These are phyloP conservation scores for Enteromius afrohamiltoni DNA, from an alignment of 2,797 vertebrate genomes.

Conservation along the genomic window DNA sequence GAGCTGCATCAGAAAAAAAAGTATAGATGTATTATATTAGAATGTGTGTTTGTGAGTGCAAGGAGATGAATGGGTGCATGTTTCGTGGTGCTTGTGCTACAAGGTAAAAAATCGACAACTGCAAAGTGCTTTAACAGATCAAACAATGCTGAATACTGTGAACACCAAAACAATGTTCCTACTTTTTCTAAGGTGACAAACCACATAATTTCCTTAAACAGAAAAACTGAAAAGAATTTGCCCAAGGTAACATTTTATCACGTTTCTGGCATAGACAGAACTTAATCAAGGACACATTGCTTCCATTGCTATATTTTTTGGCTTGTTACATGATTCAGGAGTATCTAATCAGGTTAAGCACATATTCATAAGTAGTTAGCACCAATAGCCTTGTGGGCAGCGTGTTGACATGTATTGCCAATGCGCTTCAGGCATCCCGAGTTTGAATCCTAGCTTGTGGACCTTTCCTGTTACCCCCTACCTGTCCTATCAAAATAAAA, in stretches of 20 bases:
- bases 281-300: neutral
- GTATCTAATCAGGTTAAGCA: conserved; percentile 12
- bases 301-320: neutral
- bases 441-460: neutral
- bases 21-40: conserved; percentile 52
- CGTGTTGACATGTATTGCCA: neutral
- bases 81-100: conserved; percentile 70
- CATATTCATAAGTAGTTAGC: neutral
- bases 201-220: conserved; percentile 42
- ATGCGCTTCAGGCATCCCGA: neutral
- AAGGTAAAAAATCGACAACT: conserved; percentile 66
- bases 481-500: neutral
- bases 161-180: conserved; percentile 76
- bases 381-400: neutral
- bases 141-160: conserved; percentile 83
- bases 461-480: neutral
- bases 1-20: conserved; percentile 11
- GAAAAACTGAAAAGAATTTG: conserved; percentile 9
- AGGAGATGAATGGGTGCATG: conserved; percentile 73
- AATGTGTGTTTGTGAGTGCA: conserved; percentile 35
- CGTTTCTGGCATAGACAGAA: neutral
- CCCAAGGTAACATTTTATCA: conserved; percentile 19
- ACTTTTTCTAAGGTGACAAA: conserved; percentile 65
- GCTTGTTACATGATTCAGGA: conserved; percentile 1
- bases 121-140: conserved; percentile 82